Base-by-base conservation (phyloP, 1,140 invertebrate genomes). In the Scylla paramamosain region DNA sequence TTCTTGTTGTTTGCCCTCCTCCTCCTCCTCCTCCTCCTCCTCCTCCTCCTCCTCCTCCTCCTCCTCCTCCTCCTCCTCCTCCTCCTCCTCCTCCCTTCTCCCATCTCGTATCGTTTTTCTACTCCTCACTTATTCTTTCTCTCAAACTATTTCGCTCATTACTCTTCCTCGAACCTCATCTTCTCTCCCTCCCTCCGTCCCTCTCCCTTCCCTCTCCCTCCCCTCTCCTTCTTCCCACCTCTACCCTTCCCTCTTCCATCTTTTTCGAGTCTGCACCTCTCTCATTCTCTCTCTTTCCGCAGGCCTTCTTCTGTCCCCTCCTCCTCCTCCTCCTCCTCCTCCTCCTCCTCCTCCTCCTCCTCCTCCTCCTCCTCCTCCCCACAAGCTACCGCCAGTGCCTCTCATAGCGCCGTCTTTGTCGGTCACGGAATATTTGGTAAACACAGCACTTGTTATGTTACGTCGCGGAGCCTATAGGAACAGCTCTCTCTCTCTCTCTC, bases 341-440 rank as follows among this genome's bases (percentile, higher is more conserved):
- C 67, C 52, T 77, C 4, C 32, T 88, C 45, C 7, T 45, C 31
- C 45, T 31, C 6, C 16, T 88, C 45, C 20, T 88, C 45, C 39
- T 87, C 25, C 39, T 29, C 12, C 20, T 28, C 84, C 25, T 39
- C 20, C 16, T n/a, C 48, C 12, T 39, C 12, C 29, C 3, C 46
- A 77, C 48, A 88, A 28, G 93, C 93, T 94, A 94, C 93, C 52
- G 52, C 84, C 84, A 3, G 48, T 0, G 14, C 48, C 83, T 87
- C 31, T 20, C 92, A 93, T 93, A 93, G 83, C 28, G 45, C 6
- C 39, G 28, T 94, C 93, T 89, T 94, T 94, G 93, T 94, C 84
- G 48, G 86, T 39, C 77, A 20, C 84, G n/a, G 92, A 59, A 32
- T 94, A 94, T 94, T 94, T 94, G 87, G 93, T 94, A 94, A 94